A percentile compares a stretch with the other conserved stretches of the same genome.
phyloP scores from a whole-genome alignment of 1,140 invertebrate species.

The Drosophila saltans region DNA sequence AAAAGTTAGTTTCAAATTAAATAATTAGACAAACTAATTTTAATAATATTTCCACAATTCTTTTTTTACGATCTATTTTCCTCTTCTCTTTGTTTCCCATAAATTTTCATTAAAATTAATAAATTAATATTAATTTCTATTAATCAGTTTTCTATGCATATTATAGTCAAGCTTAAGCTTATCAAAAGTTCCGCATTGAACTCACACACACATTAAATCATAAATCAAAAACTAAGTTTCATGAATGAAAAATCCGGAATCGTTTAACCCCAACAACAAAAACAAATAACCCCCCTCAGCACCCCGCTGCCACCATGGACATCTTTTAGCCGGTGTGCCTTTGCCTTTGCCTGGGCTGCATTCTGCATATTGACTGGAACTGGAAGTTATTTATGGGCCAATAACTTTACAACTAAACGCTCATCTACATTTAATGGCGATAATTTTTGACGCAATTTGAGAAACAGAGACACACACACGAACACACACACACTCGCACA shows the following conservation, averaged over 20 bases:
- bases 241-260: conserved; percentile 60
- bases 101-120: conserved; percentile 16
- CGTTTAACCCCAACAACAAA: background rate
- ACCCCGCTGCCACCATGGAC: background rate
- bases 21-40: too few relatives aligned
- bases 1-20: too few relatives aligned
- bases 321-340: background rate
- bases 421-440: conserved; percentile 81
- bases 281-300: background rate
- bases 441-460: conserved; percentile 81
- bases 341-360: background rate
- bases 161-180: background rate
- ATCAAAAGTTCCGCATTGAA: conserved; percentile 38
- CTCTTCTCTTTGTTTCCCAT: background rate
- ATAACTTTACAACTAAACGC: conserved; percentile 81
- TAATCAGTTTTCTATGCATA: conserved; percentile 34
- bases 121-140: conserved; percentile 39
- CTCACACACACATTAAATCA: conserved; percentile 6
- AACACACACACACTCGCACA: conserved; percentile 3
- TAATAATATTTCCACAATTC: too few relatives aligned
- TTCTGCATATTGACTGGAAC: conserved; percentile 7
- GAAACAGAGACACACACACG: conserved; percentile 57
- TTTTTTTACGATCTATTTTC: background rate
- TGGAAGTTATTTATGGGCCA: conserved; percentile 68
- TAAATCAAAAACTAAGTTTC: conserved; percentile 56